phyloP scores from a whole-genome alignment of 2,113 vertebrate species.

The Sylvilagus bachmani region DNA sequence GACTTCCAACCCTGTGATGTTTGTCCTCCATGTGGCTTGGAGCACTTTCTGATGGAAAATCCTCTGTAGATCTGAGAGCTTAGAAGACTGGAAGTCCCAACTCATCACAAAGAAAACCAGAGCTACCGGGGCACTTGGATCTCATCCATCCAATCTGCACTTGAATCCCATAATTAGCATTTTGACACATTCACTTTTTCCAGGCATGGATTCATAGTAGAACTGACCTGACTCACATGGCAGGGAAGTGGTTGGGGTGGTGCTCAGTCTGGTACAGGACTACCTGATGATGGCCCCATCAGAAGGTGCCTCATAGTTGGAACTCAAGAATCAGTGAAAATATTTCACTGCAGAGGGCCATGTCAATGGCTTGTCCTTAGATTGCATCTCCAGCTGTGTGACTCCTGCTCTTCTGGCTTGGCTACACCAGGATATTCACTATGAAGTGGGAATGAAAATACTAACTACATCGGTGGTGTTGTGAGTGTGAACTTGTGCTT shows the following conservation, averaged over 20 bases:
- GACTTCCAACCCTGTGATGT: not conserved
- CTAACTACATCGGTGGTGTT: not conserved
- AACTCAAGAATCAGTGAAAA: slow-evolving; percentile 11
- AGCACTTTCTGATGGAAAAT: not conserved
- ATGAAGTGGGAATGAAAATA: not conserved
- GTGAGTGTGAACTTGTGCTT: not conserved
- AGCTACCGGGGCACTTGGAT: not conserved
- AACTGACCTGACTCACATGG: not conserved
- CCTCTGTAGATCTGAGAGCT: not conserved
- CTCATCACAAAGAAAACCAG: slow-evolving; percentile 10
- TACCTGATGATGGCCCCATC: not conserved
- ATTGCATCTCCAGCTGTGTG: not conserved
- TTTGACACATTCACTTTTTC: not conserved
- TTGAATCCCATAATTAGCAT: not conserved
- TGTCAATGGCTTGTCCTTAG: not conserved
- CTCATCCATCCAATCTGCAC: not conserved
- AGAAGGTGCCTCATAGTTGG: not conserved
- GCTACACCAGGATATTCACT: too few relatives aligned
- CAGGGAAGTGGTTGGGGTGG: not conserved
- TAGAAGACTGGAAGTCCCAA: not conserved
- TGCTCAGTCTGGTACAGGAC: not conserved
- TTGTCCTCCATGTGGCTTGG: not conserved
- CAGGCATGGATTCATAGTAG: not conserved
- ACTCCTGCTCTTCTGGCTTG: not conserved
- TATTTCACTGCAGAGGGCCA: not conserved